Evolutionary conservation across 2,888 invertebrate species (phyloP).

Genomic region (Gortyna flavago): DNA sequence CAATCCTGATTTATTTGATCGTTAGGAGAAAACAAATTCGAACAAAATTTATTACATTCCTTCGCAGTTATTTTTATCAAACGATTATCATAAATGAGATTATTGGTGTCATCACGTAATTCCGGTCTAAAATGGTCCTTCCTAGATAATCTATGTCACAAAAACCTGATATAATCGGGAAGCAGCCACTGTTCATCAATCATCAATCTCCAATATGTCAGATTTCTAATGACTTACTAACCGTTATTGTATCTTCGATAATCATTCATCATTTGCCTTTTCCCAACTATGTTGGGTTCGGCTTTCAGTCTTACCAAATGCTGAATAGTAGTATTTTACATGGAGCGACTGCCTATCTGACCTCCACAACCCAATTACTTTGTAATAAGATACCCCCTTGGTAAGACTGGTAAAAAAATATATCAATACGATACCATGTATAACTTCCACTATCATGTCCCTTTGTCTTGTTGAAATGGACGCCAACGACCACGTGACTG

Average conservation of each 20-base stretch:
- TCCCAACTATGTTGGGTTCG: no score
- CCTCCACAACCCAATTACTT: no score
- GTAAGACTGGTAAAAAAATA: no score
- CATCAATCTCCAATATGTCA: background rate
- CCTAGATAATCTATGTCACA: background rate
- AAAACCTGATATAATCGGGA: constrained; percentile 1
- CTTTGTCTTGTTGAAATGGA: no score
- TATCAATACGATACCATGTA: no score
- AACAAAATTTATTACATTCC: background rate
- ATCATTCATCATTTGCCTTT: no score
- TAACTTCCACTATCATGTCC: no score
- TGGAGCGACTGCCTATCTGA: no score
- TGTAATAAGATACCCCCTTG: no score
- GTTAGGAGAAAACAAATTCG: constrained; percentile 35
- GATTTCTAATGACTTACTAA: constrained; percentile 18
- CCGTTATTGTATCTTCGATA: background rate
- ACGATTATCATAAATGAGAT: constrained; percentile 36
- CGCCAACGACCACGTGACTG: no score
- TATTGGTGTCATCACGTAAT: constrained; percentile 21
- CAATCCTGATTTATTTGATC: constrained; percentile 24
- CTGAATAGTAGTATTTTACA: no score
- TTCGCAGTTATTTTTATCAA: background rate
- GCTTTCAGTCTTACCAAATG: no score
- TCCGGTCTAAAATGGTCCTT: constrained; percentile 13
- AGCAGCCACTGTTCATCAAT: constrained; percentile 5